Evolutionary conservation across 1,140 invertebrate genomes (phyloP).

Genomic region (Lordiphosa clarofinis): DNA sequence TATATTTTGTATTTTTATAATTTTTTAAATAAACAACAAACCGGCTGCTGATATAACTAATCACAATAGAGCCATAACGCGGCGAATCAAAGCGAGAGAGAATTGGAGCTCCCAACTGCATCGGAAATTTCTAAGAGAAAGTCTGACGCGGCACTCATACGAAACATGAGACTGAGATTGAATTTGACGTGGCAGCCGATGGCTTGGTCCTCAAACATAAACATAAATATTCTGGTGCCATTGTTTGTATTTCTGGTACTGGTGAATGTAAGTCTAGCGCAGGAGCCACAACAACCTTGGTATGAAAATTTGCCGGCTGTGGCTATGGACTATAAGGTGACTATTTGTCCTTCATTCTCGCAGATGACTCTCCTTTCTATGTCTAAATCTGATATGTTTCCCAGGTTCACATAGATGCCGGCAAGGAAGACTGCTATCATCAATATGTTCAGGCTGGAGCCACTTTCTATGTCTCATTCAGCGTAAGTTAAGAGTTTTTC

Average conservation of each 20-base stretch:
- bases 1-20: conserved; percentile 18
- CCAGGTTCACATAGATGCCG: conserved; percentile 91
- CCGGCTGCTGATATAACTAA: conserved; percentile 17
- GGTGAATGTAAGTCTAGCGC: conserved; percentile 32
- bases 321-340: conserved; percentile 93
- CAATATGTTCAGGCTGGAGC: conserved; percentile 94
- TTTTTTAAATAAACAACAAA: conserved; percentile 38
- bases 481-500: conserved; percentile 82
- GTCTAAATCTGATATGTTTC: not conserved
- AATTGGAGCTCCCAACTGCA: too few relatives aligned
- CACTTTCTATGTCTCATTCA: conserved; percentile 96
- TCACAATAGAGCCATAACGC: not conserved
- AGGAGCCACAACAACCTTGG: conserved; percentile 81
- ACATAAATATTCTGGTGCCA: too few relatives aligned
- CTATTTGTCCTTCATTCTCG: not conserved
- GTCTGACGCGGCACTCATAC: conserved; percentile 3
- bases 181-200: conserved; percentile 72
- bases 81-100: not conserved
- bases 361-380: too few relatives aligned
- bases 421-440: conserved; percentile 97
- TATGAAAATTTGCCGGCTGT: conserved; percentile 92
- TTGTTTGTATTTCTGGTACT: conserved; percentile 32
- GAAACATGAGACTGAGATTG: conserved; percentile 24
- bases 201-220: conserved; percentile 6
- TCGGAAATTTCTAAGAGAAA: not conserved